phyloP scores from a whole-genome alignment of 2,888 invertebrate species.

The Eueremaeus valkanovi region DNA sequence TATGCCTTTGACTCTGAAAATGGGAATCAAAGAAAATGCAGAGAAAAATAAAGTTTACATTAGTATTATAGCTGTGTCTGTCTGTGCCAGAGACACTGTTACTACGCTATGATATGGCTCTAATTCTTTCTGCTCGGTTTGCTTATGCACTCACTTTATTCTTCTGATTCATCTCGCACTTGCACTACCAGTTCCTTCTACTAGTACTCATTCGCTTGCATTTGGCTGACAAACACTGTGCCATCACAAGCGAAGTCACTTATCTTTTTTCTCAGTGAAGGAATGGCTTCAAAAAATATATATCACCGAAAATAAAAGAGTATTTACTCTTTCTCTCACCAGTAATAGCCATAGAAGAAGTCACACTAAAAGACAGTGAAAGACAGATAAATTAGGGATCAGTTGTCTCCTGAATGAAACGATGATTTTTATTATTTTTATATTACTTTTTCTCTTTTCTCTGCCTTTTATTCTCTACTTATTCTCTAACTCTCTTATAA shows the following conservation, averaged over 20 bases:
- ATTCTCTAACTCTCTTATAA: background rate
- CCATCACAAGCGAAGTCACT: background rate
- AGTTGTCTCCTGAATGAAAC: constrained; percentile 13
- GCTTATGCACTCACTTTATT: constrained; percentile 29
- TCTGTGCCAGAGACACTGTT: background rate
- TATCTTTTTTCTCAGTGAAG: background rate
- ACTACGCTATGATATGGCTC: constrained; percentile 1
- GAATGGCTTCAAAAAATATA: background rate
- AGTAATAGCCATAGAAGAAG: background rate
- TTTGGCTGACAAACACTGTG: constrained; percentile 1
- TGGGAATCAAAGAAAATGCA: background rate
- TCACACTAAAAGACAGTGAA: constrained; percentile 19
- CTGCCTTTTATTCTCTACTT: background rate
- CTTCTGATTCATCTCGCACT: background rate
- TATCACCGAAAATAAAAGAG: constrained; percentile 11
- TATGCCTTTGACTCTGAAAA: background rate
- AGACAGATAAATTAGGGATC: constrained; percentile 29
- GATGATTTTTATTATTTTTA: constrained; percentile 19
- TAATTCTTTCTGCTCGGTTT: constrained; percentile 32
- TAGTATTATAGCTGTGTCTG: background rate
- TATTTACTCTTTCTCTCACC: constrained; percentile 7
- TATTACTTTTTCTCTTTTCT: background rate
- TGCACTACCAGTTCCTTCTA: too few relatives aligned
- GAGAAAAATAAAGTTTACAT: constrained; percentile 8
- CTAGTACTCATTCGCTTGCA: background rate